Base-by-base conservation (phyloP, 1,140 invertebrate species). In the Augochlora pura region DNA sequence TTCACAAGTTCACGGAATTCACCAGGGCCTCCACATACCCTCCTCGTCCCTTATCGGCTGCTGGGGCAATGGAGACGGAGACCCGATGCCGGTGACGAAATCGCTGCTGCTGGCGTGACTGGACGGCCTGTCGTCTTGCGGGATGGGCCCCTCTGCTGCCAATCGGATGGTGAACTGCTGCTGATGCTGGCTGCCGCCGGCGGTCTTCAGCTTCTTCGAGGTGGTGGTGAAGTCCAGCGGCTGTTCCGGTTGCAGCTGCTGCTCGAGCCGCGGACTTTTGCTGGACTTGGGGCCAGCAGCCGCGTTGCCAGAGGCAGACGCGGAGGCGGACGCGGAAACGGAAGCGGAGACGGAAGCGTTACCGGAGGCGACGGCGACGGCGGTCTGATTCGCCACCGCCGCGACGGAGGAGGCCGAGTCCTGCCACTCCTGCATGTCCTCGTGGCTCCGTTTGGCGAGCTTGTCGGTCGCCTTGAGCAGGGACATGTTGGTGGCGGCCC, bases 21-120 rank as follows among this genome's bases (percentile, higher is more conserved):
- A 93, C 92, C 92, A 93, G 23, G 92, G 92, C 62, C 92, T 90
- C 92, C 92, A 93, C 92, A 93, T 93, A n/a, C 90, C 90, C 78
- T 93, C 92, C 49, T 93, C 92, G 69, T 93, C 92, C 67, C 93
- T 93, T 16, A 91, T 80, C 0, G 87, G 83, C 65, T 91, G 90
- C 57, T 89, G 89, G 3, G 86, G 82, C 16, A 90, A 78, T 0
- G 89, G 84, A 4, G 91, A 91, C 62, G 78, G 87, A 6, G 86
- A 90, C 10, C 86, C 85, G 73, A 91, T 88, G 5, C 84, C 89
- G 1, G 88, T 69, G 39, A 81, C 81, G 38, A 84, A 39, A 8
- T 91, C 91, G 32, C 73, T 77, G 32, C 81, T 87, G 39, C 81
- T 87, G 27, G 85, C 71, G 54, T 90, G 89, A 89, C 88, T 91